phyloP scores from a whole-genome alignment of 2,888 invertebrate genomes.

The Hyles lineata region DNA sequence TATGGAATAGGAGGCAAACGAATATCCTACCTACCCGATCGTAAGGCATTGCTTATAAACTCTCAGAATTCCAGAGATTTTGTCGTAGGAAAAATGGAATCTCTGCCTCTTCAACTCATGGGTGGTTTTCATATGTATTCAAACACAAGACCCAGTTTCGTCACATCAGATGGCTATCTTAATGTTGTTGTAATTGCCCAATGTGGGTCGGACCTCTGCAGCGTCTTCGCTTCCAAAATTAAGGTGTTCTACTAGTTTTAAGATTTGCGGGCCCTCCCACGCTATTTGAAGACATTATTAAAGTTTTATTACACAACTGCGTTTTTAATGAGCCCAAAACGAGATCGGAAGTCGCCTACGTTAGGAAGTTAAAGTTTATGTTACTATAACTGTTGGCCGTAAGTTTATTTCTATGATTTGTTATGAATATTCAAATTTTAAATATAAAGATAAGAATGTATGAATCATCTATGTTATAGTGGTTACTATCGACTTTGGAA shows the following conservation, averaged over 20 bases:
- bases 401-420: background rate
- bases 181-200: conserved; percentile 14
- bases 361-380: conserved; percentile 24
- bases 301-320: conserved; percentile 13
- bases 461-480: no score
- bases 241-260: conserved; percentile 13
- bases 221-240: background rate
- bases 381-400: conserved; percentile 2
- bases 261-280: conserved; percentile 10
- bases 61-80: no score
- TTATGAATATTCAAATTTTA: no score
- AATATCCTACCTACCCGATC: no score
- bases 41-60: no score
- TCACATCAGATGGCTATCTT: conserved; percentile 8
- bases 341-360: conserved; percentile 33
- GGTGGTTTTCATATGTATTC: background rate
- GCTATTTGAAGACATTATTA: background rate
- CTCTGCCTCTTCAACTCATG: no score
- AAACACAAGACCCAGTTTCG: conserved; percentile 2
- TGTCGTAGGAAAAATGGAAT: no score
- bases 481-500: no score
- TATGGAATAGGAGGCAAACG: no score
- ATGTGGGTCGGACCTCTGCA: conserved; percentile 12
- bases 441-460: no score
- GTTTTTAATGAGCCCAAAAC: conserved; percentile 27